Percentiles rank a stretch among this genome's conserved stretches.
These are phyloP conservation scores for Acrocephalus scirpaceus DNA, from an alignment of 2,797 vertebrate species.

Conservation along the genomic window DNA sequence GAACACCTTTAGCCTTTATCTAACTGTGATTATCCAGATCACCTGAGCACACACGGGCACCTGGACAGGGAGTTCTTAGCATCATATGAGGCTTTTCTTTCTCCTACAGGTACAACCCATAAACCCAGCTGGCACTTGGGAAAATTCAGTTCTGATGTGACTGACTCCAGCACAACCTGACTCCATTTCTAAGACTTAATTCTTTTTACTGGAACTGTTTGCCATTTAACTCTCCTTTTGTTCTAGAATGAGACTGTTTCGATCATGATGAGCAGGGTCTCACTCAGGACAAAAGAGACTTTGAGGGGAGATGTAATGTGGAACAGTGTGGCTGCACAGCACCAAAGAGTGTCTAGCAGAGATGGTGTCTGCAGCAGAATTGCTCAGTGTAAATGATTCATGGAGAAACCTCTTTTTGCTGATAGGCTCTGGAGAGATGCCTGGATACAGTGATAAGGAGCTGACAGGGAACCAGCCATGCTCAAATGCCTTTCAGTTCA, in stretches of 20 bases:
- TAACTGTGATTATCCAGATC: neutral
- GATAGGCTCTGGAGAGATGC: neutral
- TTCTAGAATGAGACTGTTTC: neutral
- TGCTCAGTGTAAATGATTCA: neutral
- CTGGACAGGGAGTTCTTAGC: neutral
- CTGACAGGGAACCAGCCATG: slow-evolving; percentile 9
- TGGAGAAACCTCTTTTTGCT: neutral
- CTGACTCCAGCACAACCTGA: neutral
- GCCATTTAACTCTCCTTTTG: neutral
- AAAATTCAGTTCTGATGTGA: neutral
- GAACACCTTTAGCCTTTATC: neutral
- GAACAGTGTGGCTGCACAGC: neutral
- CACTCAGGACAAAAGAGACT: neutral
- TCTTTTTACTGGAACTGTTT: neutral
- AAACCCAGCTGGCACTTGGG: neutral
- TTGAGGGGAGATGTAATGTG: neutral
- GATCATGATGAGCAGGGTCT: neutral
- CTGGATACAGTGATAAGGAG: neutral
- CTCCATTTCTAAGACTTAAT: neutral
- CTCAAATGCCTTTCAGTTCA: neutral
- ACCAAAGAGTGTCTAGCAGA: neutral
- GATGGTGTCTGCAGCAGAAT: neutral
- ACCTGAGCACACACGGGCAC: neutral
- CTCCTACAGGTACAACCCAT: neutral
- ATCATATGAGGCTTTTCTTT: neutral